Evolutionary conservation across 2,888 invertebrate species (phyloP).

Genomic region (Hypolimnas misippus): DNA sequence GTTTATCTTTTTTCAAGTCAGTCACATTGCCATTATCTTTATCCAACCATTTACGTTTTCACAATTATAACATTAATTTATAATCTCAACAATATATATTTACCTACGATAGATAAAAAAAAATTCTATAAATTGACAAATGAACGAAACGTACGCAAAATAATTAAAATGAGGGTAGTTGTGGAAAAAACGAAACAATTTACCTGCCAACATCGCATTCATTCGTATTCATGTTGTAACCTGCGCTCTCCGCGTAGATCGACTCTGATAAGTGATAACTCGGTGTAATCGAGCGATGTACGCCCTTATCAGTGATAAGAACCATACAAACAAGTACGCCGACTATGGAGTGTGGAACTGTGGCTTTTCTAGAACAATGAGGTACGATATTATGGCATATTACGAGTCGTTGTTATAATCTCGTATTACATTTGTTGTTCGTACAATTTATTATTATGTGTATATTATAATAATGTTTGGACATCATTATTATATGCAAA

Average conservation of each 20-base stretch:
- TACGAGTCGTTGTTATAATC: neutral
- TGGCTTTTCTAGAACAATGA: slow-evolving; percentile 62
- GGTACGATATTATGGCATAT: slow-evolving; percentile 50
- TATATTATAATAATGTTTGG: neutral
- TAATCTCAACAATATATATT: neutral
- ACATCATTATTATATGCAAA: neutral
- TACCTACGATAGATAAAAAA: neutral
- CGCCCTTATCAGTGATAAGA: slow-evolving; percentile 77
- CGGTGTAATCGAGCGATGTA: slow-evolving; percentile 75
- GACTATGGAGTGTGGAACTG: slow-evolving; percentile 60
- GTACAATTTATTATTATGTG: too few species aligned
- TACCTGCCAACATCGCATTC: slow-evolving; percentile 3
- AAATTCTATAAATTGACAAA: too few species aligned
- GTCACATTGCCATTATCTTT: too few species aligned
- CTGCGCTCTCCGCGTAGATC: slow-evolving; percentile 58
- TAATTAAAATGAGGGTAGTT: slow-evolving; percentile 33
- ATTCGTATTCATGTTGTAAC: slow-evolving; percentile 27
- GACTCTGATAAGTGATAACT: slow-evolving; percentile 75
- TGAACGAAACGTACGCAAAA: neutral
- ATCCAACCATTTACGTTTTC: too few species aligned
- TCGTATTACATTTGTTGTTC: neutral
- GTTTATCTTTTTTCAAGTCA: too few species aligned
- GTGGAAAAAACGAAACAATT: neutral
- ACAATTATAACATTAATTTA: too few species aligned
- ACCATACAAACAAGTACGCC: slow-evolving; percentile 68